Base-by-base conservation (phyloP, 2,797 vertebrate species). In the Schizopygopsis malacanthus region DNA sequence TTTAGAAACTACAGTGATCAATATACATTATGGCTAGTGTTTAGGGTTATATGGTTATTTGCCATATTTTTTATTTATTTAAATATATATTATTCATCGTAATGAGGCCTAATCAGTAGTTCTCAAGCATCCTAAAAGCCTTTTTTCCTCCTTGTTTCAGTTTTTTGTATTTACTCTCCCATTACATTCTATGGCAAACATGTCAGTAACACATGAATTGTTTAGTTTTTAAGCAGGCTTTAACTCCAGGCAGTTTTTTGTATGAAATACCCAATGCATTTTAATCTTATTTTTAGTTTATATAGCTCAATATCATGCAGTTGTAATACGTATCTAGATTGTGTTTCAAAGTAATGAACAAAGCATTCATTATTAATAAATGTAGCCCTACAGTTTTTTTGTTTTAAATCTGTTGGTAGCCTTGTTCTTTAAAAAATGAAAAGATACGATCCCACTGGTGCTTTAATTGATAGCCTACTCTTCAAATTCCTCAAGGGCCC, bases 381-480 rank as follows among this genome's bases (percentile, higher is more conserved):
- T 37, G 47, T 22, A 76, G 10, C 6, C 73, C 37, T 77, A 77
- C 5, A 37, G 20, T 37, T 47, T 70, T 33, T 76, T 76, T 0
- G 9, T 76, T 76, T 76, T 54, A n/a, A 59, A 78, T 78, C 7
- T 59, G 20, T 22, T 9, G 20, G 33, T 39, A 39, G 18, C 0
- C 18, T 76, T 54, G 75, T 77, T 56, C 33, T 59, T 39, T 59
- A 37, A 77, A 77, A 52, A 22, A 76, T 54, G 10, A 76, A 59
- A 56, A 41, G 11, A 79, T 28, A 45, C 18, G 22, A 41, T 59
- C 12, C 37, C 12, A 16, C 37, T 43, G 56, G 39, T 43, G 15
- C 39, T 79, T 79, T 79, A 25, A 79, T 63, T 25, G n/a, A 79
- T 79, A 61, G 50, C 69, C 18, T 82, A 3, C 39, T 28, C 67